Percentiles rank a stretch among this genome's conserved stretches.
These are phyloP conservation scores for Yponomeuta sedellus DNA, from an alignment of 2,888 invertebrate genomes.

Conservation along the genomic window DNA sequence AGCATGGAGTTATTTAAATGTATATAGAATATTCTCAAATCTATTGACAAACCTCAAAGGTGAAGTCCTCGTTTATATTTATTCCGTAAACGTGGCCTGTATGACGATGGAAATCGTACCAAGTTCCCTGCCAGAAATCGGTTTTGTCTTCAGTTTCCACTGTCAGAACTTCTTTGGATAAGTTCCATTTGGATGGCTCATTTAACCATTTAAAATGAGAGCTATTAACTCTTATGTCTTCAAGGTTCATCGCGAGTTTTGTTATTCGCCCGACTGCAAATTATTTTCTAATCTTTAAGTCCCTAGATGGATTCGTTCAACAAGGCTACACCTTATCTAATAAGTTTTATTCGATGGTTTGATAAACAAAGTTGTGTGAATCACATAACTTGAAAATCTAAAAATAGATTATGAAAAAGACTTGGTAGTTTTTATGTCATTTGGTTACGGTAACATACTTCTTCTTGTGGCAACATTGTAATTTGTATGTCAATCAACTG, in stretches of 20 bases:
- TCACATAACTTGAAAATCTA: background rate
- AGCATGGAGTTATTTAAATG: background rate
- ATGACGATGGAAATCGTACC: conserved; percentile 46
- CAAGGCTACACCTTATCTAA: background rate
- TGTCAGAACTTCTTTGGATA: conserved; percentile 13
- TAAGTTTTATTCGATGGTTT: background rate
- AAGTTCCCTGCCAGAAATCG: conserved; percentile 61
- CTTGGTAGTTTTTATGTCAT: background rate
- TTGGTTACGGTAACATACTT: background rate
- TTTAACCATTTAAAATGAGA: conserved; percentile 50
- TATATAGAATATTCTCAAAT: background rate
- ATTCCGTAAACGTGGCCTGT: conserved; percentile 51
- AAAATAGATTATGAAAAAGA: background rate
- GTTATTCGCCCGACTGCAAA: background rate
- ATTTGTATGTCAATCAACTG: background rate
- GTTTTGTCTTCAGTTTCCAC: conserved; percentile 47
- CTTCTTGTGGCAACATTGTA: background rate
- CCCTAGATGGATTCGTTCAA: background rate
- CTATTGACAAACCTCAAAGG: conserved; percentile 38
- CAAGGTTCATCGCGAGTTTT: background rate
- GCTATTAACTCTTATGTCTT: background rate
- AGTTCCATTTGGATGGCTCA: conserved; percentile 44
- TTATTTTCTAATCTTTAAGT: background rate
- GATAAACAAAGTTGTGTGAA: no score
- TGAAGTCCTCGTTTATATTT: conserved; percentile 46